Evolutionary conservation across 1,140 invertebrate species (phyloP).

Genomic region (Magallana angulata): DNA sequence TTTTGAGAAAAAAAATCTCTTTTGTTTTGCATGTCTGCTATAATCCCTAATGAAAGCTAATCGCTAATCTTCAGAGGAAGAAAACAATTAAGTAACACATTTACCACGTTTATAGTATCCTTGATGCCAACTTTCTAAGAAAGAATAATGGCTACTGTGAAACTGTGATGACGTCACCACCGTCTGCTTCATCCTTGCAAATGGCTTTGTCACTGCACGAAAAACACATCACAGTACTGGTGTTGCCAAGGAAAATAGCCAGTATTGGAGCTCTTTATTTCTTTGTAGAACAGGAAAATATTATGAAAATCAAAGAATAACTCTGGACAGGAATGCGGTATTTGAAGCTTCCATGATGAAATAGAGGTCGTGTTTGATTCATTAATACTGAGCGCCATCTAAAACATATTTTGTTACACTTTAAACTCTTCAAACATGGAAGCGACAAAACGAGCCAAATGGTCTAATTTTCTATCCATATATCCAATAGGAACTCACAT

Average conservation of each 20-base stretch:
- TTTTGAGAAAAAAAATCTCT: background rate
- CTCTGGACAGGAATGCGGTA: background rate
- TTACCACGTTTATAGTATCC: background rate
- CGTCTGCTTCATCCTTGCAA: background rate
- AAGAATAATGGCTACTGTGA: slow-evolving; percentile 15
- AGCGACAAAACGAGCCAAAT: background rate
- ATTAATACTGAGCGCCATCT: background rate
- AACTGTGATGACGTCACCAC: background rate
- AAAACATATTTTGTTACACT: slow-evolving; percentile 32
- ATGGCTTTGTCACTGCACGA: background rate
- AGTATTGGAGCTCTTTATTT: background rate
- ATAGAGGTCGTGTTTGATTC: background rate
- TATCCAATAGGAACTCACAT: background rate
- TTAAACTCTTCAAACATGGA: background rate
- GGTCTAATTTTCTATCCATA: background rate
- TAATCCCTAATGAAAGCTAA: slow-evolving; percentile 1
- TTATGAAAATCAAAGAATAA: background rate
- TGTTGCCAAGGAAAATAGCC: slow-evolving; percentile 9
- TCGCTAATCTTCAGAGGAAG: background rate
- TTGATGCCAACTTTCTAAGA: slow-evolving; percentile 19
- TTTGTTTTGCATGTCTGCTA: background rate
- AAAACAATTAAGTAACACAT: slow-evolving; percentile 25
- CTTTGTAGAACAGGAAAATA: background rate
- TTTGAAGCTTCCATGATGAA: background rate
- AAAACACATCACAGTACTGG: background rate